Evolutionary conservation across 2,888 invertebrate species (phyloP).

Genomic region (Idaea biselata): DNA sequence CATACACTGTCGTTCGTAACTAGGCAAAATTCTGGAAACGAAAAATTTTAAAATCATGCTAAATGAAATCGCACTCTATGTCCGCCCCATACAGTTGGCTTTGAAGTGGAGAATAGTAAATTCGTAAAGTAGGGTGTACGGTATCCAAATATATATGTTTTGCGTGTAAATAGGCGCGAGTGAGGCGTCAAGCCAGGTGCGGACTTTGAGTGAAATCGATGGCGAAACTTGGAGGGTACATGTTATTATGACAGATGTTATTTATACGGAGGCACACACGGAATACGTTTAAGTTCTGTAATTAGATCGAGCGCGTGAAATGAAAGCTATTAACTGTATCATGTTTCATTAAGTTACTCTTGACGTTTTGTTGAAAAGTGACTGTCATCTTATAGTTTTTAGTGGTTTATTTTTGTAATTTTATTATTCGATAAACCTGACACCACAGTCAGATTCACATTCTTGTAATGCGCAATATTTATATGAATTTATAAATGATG

Average conservation of each 20-base stretch:
- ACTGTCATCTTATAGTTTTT: slow-evolving; percentile 7
- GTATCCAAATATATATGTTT: slow-evolving; percentile 75
- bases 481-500: too few relatives aligned
- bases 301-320: slow-evolving; percentile 49
- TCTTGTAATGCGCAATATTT: too few relatives aligned
- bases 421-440: background rate
- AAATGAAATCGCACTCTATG: slow-evolving; percentile 39
- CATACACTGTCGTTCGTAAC: slow-evolving; percentile 69
- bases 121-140: slow-evolving; percentile 57
- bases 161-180: slow-evolving; percentile 74
- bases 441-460: background rate
- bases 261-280: slow-evolving; percentile 56
- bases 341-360: slow-evolving; percentile 37
- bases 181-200: slow-evolving; percentile 76
- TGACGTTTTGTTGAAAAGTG: slow-evolving; percentile 14
- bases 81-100: slow-evolving; percentile 36
- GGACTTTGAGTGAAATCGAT: slow-evolving; percentile 65
- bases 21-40: slow-evolving; percentile 58
- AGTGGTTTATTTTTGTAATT: slow-evolving; percentile 3
- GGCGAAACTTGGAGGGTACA: slow-evolving; percentile 65
- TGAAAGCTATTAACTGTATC: slow-evolving; percentile 46
- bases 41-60: slow-evolving; percentile 40
- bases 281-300: slow-evolving; percentile 47
- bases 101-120: slow-evolving; percentile 31
- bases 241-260: slow-evolving; percentile 75